Conservation (phyloP, 2,113 vertebrate species). For the Prionailurus bengalensis region DNA sequence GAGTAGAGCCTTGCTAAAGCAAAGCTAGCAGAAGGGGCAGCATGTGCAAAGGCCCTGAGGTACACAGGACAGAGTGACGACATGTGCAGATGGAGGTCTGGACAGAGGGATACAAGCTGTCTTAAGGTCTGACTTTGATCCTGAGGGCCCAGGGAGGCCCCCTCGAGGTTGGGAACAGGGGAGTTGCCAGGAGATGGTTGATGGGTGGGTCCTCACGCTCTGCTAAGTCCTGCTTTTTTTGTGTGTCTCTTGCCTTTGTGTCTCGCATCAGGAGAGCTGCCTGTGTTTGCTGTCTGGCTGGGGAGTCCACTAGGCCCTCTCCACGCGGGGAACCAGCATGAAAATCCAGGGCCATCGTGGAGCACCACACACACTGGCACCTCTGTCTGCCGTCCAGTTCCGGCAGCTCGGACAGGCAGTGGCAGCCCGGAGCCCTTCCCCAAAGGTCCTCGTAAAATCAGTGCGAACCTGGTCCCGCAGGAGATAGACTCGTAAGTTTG, state of each 20-base stretch:
- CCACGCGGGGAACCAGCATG: not conserved
- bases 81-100: not conserved
- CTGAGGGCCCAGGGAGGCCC: not conserved
- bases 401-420: not conserved
- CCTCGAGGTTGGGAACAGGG: not conserved
- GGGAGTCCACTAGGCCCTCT: not conserved
- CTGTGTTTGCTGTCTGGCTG: not conserved
- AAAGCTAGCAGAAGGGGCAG: not conserved
- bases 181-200: not conserved
- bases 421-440: not conserved
- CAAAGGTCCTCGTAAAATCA: not conserved
- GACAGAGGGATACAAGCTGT: not conserved
- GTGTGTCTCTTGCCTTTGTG: not conserved
- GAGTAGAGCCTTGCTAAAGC: not conserved
- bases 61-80: not conserved
- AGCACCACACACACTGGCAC: fast-evolving
- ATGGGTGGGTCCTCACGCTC: not conserved
- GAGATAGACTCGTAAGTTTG: not conserved
- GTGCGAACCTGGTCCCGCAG: not conserved
- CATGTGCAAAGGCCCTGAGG: not conserved
- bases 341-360: not conserved
- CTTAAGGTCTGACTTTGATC: not conserved
- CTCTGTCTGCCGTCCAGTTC: not conserved
- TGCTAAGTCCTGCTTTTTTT: not conserved
- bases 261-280: not conserved